phyloP scores from a whole-genome alignment of 2,888 invertebrate genomes.

The Amaurobius ferox region DNA sequence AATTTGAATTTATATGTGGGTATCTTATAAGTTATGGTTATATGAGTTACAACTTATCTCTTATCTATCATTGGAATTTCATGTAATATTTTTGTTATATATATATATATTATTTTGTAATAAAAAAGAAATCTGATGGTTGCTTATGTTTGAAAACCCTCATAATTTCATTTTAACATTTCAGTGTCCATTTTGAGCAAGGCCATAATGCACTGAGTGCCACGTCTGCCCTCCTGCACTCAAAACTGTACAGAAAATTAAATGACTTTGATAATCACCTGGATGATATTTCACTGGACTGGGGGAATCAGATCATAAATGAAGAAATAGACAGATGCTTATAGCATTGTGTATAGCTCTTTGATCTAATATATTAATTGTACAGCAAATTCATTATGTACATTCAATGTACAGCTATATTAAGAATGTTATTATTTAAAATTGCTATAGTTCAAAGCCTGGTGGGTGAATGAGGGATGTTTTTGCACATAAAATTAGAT shows the following conservation, averaged over 20 bases:
- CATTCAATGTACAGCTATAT: constrained; percentile 1
- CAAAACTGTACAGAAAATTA: constrained; percentile 86
- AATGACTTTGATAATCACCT: constrained; percentile 98
- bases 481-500: neutral
- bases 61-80: no score
- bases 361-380: neutral
- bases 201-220: constrained; percentile 78
- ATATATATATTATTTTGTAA: no score
- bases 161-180: constrained; percentile 25
- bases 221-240: constrained; percentile 85
- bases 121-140: no score
- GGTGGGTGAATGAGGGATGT: neutral
- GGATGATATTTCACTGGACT: constrained; percentile 91
- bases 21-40: no score
- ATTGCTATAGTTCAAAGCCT: neutral
- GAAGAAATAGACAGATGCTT: constrained; percentile 79
- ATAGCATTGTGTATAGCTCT: constrained; percentile 23
- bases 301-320: constrained; percentile 87
- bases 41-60: no score
- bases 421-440: neutral
- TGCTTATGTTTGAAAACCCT: no score
- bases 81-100: no score
- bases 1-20: no score
- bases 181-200: constrained; percentile 76
- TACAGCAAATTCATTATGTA: constrained; percentile 8